Conservation (phyloP, 2,888 invertebrate genomes). For the Phalera bucephala region DNA sequence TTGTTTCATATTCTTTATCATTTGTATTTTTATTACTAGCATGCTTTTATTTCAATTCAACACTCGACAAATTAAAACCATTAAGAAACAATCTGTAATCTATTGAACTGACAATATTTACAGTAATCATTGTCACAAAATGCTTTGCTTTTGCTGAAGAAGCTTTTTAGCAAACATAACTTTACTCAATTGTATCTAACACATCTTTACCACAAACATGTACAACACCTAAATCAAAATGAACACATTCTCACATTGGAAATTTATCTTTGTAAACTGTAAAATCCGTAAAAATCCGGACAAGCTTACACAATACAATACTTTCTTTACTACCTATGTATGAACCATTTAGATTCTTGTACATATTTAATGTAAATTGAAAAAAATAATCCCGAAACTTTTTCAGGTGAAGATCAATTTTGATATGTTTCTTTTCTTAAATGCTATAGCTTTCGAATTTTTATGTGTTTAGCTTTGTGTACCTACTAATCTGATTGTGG, state of each 20-base stretch:
- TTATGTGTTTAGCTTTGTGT: constrained; percentile 75
- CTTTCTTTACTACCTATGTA: constrained; percentile 5
- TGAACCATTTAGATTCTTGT: constrained; percentile 16
- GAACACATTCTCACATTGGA: constrained; percentile 22
- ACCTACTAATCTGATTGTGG: constrained; percentile 49
- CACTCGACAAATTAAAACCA: constrained; percentile 27
- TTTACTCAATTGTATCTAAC: constrained; percentile 29
- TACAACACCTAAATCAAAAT: constrained; percentile 25
- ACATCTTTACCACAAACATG: constrained; percentile 35
- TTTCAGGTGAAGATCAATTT: constrained; percentile 69
- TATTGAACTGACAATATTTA: constrained; percentile 14
- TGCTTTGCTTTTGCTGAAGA: constrained; percentile 74
- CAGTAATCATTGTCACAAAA: constrained; percentile 29
- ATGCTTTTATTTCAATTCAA: constrained; percentile 39
- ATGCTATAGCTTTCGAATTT: constrained; percentile 63
- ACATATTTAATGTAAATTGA: constrained; percentile 33
- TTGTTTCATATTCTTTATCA: constrained; percentile 59
- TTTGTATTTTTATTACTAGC: constrained; percentile 29
- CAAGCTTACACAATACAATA: constrained; percentile 29
- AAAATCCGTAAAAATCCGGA: constrained; percentile 67
- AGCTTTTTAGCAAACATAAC: constrained; percentile 58
- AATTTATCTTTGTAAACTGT: constrained; percentile 5
- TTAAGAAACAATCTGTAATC: constrained; percentile 57
- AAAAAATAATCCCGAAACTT: constrained; percentile 46
- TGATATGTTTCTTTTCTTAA: constrained; percentile 5